These are phyloP conservation scores for Alentia gelatinosa DNA, from an alignment of 2,888 invertebrate species.

Conservation along the genomic window DNA sequence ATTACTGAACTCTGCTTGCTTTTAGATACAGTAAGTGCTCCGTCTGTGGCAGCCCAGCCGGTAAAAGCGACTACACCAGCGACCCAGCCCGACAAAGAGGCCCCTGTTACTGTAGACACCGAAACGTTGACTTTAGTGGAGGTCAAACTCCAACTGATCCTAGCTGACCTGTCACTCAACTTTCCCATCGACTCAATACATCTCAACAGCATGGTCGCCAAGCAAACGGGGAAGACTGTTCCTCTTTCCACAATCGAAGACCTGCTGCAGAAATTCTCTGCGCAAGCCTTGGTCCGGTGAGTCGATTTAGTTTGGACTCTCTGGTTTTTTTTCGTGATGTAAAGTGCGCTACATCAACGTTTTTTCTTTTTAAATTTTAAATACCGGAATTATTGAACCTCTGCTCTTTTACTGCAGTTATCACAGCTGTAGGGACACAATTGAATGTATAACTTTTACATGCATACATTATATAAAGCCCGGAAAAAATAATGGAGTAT, in stretches of 20 bases:
- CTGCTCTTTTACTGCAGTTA: not conserved
- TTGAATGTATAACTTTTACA: too few species aligned
- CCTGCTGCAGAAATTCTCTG: conserved; percentile 88
- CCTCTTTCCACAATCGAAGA: conserved; percentile 86
- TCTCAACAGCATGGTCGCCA: conserved; percentile 84
- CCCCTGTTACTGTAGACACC: not conserved
- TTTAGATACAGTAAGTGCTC: not conserved
- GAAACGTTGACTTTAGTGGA: conserved; percentile 83
- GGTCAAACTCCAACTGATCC: conserved; percentile 85
- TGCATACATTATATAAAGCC: too few species aligned
- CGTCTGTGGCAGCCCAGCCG: conserved; percentile 68
- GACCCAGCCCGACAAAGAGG: not conserved
- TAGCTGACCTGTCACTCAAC: conserved; percentile 87
- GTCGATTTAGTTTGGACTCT: not conserved
- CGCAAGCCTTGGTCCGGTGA: conserved; percentile 86
- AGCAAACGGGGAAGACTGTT: conserved; percentile 82
- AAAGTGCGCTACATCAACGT: too few species aligned
- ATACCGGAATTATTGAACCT: not conserved
- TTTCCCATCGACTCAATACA: conserved; percentile 87
- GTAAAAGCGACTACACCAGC: not conserved
- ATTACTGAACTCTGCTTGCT: too few species aligned
- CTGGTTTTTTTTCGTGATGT: not conserved
- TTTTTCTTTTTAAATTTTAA: not conserved
- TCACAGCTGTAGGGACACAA: too few species aligned
- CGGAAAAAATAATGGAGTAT: too few species aligned